Evolutionary conservation across 2,888 invertebrate species (phyloP), one percentile per base, ranked within the genome.

Genomic region (Piscicola geometra): DNA sequence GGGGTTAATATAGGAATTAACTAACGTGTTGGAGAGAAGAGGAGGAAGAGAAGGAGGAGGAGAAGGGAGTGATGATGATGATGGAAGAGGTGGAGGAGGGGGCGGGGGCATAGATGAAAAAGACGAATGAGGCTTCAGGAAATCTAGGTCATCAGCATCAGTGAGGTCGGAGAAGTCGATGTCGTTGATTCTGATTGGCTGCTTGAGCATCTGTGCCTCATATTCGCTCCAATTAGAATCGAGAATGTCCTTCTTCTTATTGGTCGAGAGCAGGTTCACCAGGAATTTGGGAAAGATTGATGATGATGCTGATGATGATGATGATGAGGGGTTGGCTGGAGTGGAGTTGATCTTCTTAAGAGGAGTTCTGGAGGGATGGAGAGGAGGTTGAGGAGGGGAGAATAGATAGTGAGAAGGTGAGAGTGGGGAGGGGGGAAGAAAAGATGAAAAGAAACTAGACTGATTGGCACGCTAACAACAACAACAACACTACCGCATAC

Each of bases 81-180:
- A 81, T 5, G 82, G 82, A 5, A 83, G 82, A 75, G 81, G 82
- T 60, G 82, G 81, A n/a, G 32, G 68, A 28, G 68, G 68, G 15
- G 35, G 32, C 5, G 67, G 33, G 12, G 18, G 36, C 18, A 56
- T 18, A 32, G 30, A 18, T n/a, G 32, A 60, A 76, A 56, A 60
- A 3, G 5, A 30, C 21, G 28, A 28, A 71, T 71, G 21, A 35
- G 60, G 12, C 33, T 30, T 52, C n/a, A 78, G 28, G 78, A 81
- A 82, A 79, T 84, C 82, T 76, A 90, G 90, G 84, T 97, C 97
- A 80, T 97, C 95, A 75, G 93, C 93, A 41, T 90, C 90, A 73
- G 89, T 90, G 75, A 99, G 88, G 86, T 98, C 97, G 21, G 94
- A 94, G 86, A 99, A 99, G 86, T 99, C 98, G 82, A 98, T 88